A percentile compares a stretch with the other conserved stretches of the same genome.
These are phyloP conservation scores for Leptatherina wallacei DNA, from an alignment of 2,797 vertebrate genomes.

Conservation along the genomic window DNA sequence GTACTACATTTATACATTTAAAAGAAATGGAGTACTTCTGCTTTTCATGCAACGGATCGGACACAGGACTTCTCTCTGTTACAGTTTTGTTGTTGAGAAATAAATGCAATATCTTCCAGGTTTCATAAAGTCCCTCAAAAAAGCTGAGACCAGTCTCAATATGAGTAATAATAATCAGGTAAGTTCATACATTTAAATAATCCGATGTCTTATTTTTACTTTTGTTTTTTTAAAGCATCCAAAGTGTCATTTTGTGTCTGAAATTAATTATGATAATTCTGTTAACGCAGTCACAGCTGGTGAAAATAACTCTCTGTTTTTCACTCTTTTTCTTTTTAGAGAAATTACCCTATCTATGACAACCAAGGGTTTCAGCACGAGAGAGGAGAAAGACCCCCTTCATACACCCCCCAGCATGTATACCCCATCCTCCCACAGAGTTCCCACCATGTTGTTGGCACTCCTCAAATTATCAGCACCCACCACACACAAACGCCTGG, in stretches of 20 bases:
- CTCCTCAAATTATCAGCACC: conserved; percentile 56
- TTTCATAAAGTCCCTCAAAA: background rate
- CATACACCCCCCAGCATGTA: conserved; percentile 5
- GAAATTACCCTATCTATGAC: conserved; percentile 31
- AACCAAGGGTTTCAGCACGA: conserved; percentile 72
- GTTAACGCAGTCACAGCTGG: too few species aligned
- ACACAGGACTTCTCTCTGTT: background rate
- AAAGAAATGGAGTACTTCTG: background rate
- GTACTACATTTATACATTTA: background rate
- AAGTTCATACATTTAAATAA: background rate
- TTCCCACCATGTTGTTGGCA: conserved; percentile 18
- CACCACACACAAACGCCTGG: conserved; percentile 34
- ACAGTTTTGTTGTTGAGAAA: too few species aligned
- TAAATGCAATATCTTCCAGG: conserved; percentile 1
- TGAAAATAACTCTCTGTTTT: background rate
- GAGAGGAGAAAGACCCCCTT: conserved; percentile 42
- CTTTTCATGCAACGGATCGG: background rate
- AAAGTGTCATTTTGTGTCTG: too few species aligned
- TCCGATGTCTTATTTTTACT: background rate
- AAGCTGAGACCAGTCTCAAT: conserved; percentile 9
- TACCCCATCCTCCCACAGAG: conserved; percentile 37
- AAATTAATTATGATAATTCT: too few species aligned
- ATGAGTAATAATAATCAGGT: conserved; percentile 61
- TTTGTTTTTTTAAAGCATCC: background rate
- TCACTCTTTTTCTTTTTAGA: conserved; percentile 37